phyloP scores from a whole-genome alignment of 2,797 vertebrate genomes.

The Phataginus tricuspis region DNA sequence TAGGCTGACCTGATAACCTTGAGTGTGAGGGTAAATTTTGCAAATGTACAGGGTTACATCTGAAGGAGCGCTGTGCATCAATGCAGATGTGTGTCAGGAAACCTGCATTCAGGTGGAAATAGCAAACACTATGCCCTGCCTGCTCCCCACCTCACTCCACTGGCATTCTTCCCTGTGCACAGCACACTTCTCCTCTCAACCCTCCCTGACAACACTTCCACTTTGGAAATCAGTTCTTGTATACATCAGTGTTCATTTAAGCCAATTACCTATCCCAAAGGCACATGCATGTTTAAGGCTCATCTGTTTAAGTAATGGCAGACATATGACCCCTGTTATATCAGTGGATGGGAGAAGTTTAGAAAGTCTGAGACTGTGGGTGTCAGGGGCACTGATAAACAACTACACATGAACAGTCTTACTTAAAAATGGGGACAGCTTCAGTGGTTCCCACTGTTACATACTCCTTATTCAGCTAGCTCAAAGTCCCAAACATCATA shows the following conservation, averaged over 20 bases:
- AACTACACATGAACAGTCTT: background rate
- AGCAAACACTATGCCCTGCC: background rate
- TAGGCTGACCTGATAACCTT: background rate
- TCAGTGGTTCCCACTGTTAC: slow-evolving; percentile 34
- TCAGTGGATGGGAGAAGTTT: background rate
- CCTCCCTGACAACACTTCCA: background rate
- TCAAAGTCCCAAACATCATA: slow-evolving; percentile 60
- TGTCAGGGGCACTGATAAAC: background rate
- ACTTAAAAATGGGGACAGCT: slow-evolving; percentile 40
- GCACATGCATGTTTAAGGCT: background rate
- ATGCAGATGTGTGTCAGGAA: background rate
- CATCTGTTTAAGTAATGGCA: background rate
- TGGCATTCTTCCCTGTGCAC: background rate
- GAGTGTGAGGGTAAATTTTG: background rate
- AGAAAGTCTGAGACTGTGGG: background rate
- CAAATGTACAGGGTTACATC: background rate
- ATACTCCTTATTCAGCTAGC: slow-evolving; percentile 31
- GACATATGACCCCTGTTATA: background rate
- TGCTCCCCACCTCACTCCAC: background rate
- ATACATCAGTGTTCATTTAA: background rate
- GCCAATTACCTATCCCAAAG: slow-evolving; percentile 3
- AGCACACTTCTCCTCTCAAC: background rate
- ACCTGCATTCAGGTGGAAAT: background rate
- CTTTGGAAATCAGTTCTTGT: background rate
- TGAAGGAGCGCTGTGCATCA: background rate